Base-by-base conservation (phyloP, 2,797 vertebrate genomes). In the Enteromius viviparus region DNA sequence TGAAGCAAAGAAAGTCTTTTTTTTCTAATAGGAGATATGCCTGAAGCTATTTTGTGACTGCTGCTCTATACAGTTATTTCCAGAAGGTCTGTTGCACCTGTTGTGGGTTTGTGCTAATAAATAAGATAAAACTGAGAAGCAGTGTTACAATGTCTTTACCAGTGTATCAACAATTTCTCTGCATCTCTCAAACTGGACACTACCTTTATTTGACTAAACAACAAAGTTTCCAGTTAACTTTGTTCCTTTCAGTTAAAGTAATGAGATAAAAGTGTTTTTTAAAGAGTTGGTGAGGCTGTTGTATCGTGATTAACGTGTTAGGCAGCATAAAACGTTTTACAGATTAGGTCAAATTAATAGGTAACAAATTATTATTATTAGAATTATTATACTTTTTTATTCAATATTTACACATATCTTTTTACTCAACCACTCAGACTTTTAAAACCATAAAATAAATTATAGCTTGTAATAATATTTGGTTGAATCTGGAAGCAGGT, bases 221-320 rank as follows among this genome's bases (percentile, higher is more conserved):
- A 66, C 40, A 17, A 21, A 1, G 65, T 55, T 40, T 81, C 45
- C 45, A 66, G 64, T 45, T 86, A 91, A 84, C 72, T 85, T 83
- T 87, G 47, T 62, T 88, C 80, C 65, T 55, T 6, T 53, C 1
- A 14, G 14, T 80, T 60, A 80, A 21, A 42, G 83, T 85, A 90
- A 90, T 84, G 89, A 92, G 89, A 91, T 91, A 88, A 90, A 85
- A 82, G 68, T 40, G 72, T 47, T 77, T 80, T 87, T 88, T 87
- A 90, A 91, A 92, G 84, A 90, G 88, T 89, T 87, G 26, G 51
- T 40, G 65, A 40, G 65, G 8, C 84, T 87, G 83, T 90, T 82
- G 71, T 85, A 88, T 77, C 76, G 32, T 86, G 75, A 91, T 88
- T 90, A 93, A 90, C 87, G 87, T 91, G 86, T 76, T 75, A 93